These are phyloP conservation scores for Musca domestica DNA, from an alignment of 1,140 invertebrate genomes.

Conservation along the genomic window DNA sequence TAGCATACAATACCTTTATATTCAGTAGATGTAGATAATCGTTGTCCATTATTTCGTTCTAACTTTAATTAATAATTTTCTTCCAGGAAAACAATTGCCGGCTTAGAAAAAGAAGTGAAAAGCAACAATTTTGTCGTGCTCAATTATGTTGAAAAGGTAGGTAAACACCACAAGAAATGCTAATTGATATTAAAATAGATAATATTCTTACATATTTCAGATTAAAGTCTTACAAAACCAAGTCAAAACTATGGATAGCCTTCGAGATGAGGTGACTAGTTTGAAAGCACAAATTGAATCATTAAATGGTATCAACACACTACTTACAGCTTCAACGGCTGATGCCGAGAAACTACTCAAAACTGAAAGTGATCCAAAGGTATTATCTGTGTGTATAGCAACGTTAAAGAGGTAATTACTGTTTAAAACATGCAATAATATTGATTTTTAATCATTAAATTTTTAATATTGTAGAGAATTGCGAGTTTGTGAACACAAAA, in stretches of 20 bases:
- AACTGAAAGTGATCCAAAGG: conserved; percentile 38
- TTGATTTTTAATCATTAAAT: background rate
- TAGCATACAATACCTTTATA: too few relatives aligned
- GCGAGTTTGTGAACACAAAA: conserved; percentile 43
- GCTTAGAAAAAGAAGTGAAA: conserved; percentile 45
- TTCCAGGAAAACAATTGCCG: conserved; percentile 47
- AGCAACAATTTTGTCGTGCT: conserved; percentile 40
- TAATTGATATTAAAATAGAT: background rate
- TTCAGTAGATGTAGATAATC: too few relatives aligned
- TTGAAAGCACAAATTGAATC: conserved; percentile 35
- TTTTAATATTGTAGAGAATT: conserved; percentile 48
- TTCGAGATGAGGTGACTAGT: conserved; percentile 39
- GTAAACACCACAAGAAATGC: background rate
- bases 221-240: conserved; percentile 39
- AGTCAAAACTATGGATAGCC: conserved; percentile 30
- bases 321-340: conserved; percentile 55
- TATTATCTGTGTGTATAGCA: conserved; percentile 42
- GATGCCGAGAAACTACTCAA: conserved; percentile 59
- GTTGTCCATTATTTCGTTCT: too few relatives aligned
- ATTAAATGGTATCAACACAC: conserved; percentile 56
- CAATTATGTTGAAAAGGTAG: conserved; percentile 34
- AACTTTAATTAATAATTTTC: background rate
- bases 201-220: conserved; percentile 13
- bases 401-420: conserved; percentile 38
- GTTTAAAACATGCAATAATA: background rate